Base-by-base conservation (phyloP, 2,113 vertebrate species). In the Gymnarchus niloticus region DNA sequence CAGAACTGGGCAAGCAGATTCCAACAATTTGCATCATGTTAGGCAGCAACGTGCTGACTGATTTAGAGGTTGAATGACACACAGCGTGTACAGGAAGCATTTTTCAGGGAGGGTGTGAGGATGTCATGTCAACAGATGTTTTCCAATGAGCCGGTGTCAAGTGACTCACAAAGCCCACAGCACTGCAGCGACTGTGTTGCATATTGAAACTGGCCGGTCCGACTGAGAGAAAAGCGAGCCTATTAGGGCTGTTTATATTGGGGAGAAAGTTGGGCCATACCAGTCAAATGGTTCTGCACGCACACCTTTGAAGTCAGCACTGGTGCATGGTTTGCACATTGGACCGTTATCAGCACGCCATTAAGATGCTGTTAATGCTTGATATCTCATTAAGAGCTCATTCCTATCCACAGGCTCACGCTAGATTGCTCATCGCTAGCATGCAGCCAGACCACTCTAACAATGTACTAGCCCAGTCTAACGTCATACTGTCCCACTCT, bases 321-420 rank as follows among this genome's bases (percentile, higher is more conserved):
- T 59, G 61, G 57, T 81, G 61, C 86, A 86, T 90, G 87, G 86
- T 85, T 69, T 84, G 78, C 83, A 90, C 83, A 89, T 88, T 86
- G 81, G 85, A 83, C 80, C 89, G 80, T 87, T 90, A 87, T 91
- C 83, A 87, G 89, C 84, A 86, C 86, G 82, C 81, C 87, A 69
- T 87, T 85, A 85, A 88, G 90, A 90, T 81, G 77, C 8, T 12
- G 3, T 88, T 89, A 83, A 87, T 87, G 85, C 88, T 89, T 88
- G 88, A 86, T 78, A 86, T 88, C 44, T 89, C 80, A 52, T 91
- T 59, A 86, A 83, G 48, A 84, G 23, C 87, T 37, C 59, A 46
- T 88, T 78, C 83, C 85, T 65, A 87, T 84, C 61, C 28, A 81
- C 19, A 19, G n/a, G 76, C 69, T n/a, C 25, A 37, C 19, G 49